A percentile compares a stretch with the other conserved stretches of the same genome.
Conservation (phyloP, 2,113 vertebrate genomes). For the Syrrhaptes paradoxus region DNA sequence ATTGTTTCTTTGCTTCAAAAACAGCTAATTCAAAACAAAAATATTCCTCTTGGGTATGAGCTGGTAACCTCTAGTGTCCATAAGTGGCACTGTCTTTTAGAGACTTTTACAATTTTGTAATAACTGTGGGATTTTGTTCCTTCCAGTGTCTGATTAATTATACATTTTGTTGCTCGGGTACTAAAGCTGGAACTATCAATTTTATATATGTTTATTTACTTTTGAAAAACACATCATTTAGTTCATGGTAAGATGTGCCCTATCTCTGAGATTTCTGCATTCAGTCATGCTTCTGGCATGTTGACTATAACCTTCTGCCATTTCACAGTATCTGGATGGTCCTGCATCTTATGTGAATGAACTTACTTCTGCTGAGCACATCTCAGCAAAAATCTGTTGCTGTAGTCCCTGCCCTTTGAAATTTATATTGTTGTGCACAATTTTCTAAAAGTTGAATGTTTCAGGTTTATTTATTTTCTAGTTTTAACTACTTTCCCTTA, state of each 20-base stretch:
- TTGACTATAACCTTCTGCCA: background rate
- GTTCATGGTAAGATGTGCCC: background rate
- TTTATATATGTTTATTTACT: constrained; percentile 20
- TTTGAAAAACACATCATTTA: background rate
- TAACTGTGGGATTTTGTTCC: constrained; percentile 23
- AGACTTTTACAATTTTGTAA: background rate
- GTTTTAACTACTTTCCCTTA: background rate
- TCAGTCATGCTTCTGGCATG: background rate
- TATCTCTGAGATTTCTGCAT: background rate
- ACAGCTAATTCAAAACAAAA: background rate
- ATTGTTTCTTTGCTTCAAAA: background rate
- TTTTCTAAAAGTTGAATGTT: background rate
- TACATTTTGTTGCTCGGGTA: background rate
- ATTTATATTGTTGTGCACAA: background rate
- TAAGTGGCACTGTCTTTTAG: background rate
- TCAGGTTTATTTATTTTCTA: background rate
- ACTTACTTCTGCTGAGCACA: background rate
- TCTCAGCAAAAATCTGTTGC: background rate
- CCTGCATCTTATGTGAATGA: background rate
- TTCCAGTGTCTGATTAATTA: background rate
- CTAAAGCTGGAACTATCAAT: constrained; percentile 7
- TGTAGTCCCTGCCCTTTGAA: background rate
- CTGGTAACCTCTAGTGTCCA: background rate
- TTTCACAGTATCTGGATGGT: background rate
- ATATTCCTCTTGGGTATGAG: background rate